Evolutionary conservation across 2,797 vertebrate genomes (phyloP), one percentile per base, ranked within the genome.

Genomic region (Clarias fuscus): DNA sequence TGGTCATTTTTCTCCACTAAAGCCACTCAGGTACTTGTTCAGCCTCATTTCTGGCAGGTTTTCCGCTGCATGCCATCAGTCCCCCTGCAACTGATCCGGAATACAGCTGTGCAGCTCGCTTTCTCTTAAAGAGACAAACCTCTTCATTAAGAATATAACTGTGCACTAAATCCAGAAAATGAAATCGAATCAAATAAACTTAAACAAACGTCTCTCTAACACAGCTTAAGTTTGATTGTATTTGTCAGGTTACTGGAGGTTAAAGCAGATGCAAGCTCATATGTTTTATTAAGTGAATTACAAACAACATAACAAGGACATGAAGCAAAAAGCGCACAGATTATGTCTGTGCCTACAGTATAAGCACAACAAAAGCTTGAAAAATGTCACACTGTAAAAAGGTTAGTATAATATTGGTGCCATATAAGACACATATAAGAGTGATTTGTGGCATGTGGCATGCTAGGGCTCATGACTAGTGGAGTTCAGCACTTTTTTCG

Each of bases 41-140:
- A 81, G 79, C 24, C 78, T 61, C 37, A n/a, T 61, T 81, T 65
- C 78, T 79, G 59, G 33, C 24, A n/a, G 53, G 27, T 59, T 27
- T 30, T 59, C 53, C 75, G n/a, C 14, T 40, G 33, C 4, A 33
- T 80, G 33, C 59, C 20, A 64, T 64, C 59, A 64, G 59, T 40
- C 59, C 59, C 13, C n/a, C 76, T 78, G 76, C 58, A 78, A 78
- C 11, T 22, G 20, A 24, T 22, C 43, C 7, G 14, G 72, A 59
- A 59, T 59, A 8, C 53, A 20, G 27, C 53, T 59, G 53, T 33
- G 53, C 53, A 59, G 27, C 75, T 77, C 58, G 27, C 33, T 76
- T 56, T 33, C 77, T 61, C 58, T 62, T 79, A 58, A 79, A 80
- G 78, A 80, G 59, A 64, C 59, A 64, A 64, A 15, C 18, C 33